phyloP scores from a whole-genome alignment of 2,797 vertebrate species.

The Smutsia gigantea region DNA sequence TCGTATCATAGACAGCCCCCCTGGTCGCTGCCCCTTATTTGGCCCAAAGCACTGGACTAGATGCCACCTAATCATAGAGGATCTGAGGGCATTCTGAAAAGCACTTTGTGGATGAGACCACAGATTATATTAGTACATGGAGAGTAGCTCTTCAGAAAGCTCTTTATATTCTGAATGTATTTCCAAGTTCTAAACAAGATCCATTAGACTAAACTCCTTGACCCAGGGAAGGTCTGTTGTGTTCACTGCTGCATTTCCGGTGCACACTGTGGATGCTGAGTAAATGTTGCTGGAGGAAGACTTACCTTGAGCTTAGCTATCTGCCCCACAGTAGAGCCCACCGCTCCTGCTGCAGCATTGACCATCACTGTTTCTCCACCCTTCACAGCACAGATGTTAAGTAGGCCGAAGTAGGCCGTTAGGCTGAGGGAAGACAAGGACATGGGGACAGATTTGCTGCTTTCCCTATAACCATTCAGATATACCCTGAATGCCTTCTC shows the following conservation, averaged over 20 bases:
- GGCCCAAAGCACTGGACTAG: neutral
- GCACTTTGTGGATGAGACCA: neutral
- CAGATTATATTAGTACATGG: neutral
- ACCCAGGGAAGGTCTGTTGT: neutral
- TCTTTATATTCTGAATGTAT: neutral
- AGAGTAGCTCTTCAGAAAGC: neutral
- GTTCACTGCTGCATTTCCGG: too few relatives aligned
- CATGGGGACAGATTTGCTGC: neutral
- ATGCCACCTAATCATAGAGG: neutral
- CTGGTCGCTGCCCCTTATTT: neutral
- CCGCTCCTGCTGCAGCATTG: constrained; percentile 94
- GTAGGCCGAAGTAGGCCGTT: constrained; percentile 93
- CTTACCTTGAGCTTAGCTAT: constrained; percentile 93
- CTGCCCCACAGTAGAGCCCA: constrained; percentile 94
- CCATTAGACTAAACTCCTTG: neutral
- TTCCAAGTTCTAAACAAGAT: neutral
- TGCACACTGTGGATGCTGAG: neutral
- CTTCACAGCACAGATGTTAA: constrained; percentile 91
- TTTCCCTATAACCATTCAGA: neutral
- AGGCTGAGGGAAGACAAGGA: constrained; percentile 85
- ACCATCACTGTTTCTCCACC: constrained; percentile 93
- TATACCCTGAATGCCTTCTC: neutral
- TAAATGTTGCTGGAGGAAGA: neutral
- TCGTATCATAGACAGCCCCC: neutral
- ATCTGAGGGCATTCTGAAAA: neutral